phyloP scores from a whole-genome alignment of 2,113 vertebrate genomes.

The Strigops habroptila region DNA sequence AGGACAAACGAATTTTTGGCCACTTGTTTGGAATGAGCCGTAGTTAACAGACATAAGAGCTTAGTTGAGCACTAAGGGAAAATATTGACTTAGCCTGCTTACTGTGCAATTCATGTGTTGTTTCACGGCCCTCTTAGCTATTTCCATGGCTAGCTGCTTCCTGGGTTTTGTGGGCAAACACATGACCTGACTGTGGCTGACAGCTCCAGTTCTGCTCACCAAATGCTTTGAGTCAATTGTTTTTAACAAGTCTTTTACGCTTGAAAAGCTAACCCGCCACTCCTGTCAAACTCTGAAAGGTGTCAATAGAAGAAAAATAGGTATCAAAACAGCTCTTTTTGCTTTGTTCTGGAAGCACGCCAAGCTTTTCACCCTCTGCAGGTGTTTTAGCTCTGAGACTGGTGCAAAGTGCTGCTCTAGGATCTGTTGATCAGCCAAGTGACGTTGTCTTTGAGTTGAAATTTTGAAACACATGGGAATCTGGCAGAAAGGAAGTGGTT shows the following conservation, averaged over 20 bases:
- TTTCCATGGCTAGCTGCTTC: conserved; percentile 49
- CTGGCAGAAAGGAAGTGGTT: neutral
- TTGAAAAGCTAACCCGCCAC: neutral
- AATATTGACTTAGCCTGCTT: neutral
- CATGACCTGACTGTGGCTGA: conserved; percentile 40
- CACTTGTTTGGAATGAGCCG: neutral
- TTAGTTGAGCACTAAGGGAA: neutral
- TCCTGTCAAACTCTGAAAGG: conserved; percentile 4
- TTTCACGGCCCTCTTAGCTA: neutral
- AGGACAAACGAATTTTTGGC: neutral
- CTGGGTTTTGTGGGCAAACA: conserved; percentile 37
- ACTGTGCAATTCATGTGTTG: neutral
- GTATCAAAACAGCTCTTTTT: neutral
- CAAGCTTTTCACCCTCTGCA: neutral
- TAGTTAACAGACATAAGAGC: neutral
- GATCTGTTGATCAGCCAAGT: neutral
- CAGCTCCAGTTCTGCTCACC: conserved; percentile 42
- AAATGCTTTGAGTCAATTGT: conserved; percentile 7
- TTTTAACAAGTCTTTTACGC: conserved; percentile 1
- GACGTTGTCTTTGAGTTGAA: neutral
- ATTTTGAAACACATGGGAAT: neutral
- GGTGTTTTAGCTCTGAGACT: neutral
- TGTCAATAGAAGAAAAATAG: neutral
- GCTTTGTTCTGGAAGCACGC: neutral
- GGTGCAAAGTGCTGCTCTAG: neutral